Conservation (phyloP, 1,140 invertebrate genomes). For the Ditylenchus dipsaci region DNA sequence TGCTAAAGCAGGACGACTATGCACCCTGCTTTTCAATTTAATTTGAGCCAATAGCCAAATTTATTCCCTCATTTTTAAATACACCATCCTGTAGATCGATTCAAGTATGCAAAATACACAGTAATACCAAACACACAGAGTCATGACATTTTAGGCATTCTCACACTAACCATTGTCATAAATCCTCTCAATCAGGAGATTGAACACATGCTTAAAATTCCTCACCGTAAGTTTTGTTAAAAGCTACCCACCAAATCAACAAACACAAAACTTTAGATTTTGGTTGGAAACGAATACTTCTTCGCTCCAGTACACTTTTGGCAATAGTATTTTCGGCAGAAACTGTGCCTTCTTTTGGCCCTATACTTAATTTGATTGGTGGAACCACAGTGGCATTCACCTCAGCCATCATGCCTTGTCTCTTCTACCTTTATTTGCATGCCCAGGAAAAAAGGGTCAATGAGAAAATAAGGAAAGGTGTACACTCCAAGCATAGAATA, state of each 20-base stretch:
- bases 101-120: no score
- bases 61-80: no score
- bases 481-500: conserved; percentile 5
- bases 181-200: conserved; percentile 44
- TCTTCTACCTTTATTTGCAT: conserved; percentile 40
- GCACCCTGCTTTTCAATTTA: no score
- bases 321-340: conserved; percentile 60
- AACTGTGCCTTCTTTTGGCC: conserved; percentile 58
- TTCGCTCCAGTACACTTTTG: conserved; percentile 27
- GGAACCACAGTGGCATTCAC: conserved; percentile 33
- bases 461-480: neutral
- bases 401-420: conserved; percentile 40
- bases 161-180: conserved; percentile 40
- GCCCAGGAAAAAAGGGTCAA: conserved; percentile 14
- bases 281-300: conserved; percentile 23
- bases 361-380: conserved; percentile 39
- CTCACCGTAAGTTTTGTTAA: conserved; percentile 44
- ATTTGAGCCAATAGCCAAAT: no score
- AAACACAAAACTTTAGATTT: conserved; percentile 17
- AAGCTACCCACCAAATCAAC: neutral
- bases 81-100: no score
- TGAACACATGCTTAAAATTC: conserved; percentile 33
- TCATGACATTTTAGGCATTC: conserved; percentile 7
- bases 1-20: no score
- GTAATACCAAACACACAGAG: no score